A percentile compares a stretch with the other conserved stretches of the same genome.
Evolutionary conservation across 2,797 vertebrate species (phyloP).

Genomic region (Myotis vivesi): DNA sequence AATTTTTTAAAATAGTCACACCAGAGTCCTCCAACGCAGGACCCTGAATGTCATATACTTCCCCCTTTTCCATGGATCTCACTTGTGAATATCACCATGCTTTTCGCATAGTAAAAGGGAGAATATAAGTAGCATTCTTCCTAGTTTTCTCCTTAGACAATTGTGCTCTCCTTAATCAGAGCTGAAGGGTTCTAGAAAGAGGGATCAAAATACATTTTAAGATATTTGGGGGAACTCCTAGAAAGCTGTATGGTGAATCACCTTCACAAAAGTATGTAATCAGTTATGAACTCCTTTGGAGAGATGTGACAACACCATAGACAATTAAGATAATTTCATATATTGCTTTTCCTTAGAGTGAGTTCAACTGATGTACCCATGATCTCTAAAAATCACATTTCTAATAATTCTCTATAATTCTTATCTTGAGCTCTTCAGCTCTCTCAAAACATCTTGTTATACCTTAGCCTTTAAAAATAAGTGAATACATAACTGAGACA

Average conservation of each 20-base stretch:
- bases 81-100: not conserved
- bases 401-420: not conserved
- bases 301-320: not conserved
- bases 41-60: not conserved
- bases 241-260: not conserved
- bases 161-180: not conserved
- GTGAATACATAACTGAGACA: not conserved
- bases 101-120: not conserved
- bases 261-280: constrained; percentile 11
- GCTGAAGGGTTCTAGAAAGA: not conserved
- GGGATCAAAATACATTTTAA: not conserved
- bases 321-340: not conserved
- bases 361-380: not conserved
- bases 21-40: not conserved
- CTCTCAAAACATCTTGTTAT: not conserved
- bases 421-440: not conserved
- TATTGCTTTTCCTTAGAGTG: not conserved
- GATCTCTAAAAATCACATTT: not conserved
- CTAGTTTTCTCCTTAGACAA: not conserved
- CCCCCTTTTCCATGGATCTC: not conserved
- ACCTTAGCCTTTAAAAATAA: not conserved
- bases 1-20: not conserved
- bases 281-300: not conserved
- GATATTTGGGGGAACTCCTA: not conserved
- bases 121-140: not conserved